Percentiles rank a stretch among this genome's conserved stretches.
Conservation (phyloP, 2,888 invertebrate species). For the Drosophila mayaguana region DNA sequence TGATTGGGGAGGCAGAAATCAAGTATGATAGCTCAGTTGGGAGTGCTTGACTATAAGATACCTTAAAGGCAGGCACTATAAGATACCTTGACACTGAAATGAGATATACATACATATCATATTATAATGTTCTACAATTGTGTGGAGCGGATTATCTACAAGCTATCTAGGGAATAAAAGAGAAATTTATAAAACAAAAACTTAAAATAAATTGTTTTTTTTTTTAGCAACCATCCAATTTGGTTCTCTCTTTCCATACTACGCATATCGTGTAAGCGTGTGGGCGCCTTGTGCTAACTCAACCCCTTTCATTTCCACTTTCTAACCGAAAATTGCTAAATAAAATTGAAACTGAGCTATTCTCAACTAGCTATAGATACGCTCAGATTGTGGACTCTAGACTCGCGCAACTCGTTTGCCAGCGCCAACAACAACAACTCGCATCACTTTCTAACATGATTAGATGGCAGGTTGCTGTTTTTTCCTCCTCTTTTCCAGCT, state of each 20-base stretch:
- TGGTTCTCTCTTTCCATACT: background rate
- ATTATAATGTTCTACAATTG: no score
- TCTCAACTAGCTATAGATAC: constrained; percentile 26
- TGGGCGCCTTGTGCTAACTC: background rate
- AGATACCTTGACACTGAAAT: background rate
- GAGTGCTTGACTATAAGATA: background rate
- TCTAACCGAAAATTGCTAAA: constrained; percentile 23
- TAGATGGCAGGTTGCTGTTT: constrained; percentile 44
- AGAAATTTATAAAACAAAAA: background rate
- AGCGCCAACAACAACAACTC: constrained; percentile 25
- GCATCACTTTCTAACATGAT: constrained; percentile 73
- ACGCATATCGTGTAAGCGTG: background rate
- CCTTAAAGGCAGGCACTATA: background rate
- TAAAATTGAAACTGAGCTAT: constrained; percentile 23
- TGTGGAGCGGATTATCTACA: no score
- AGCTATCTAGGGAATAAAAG: background rate
- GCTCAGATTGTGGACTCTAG: constrained; percentile 7
- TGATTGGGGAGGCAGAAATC: no score
- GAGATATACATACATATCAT: no score
- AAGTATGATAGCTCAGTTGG: no score
- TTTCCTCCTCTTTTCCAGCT: constrained; percentile 9
- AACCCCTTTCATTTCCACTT: constrained; percentile 25
- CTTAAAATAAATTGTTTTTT: background rate
- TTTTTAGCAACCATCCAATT: background rate
- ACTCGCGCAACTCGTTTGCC: constrained; percentile 56